Evolutionary conservation across 2,113 vertebrate species (phyloP).

Genomic region (Cavia porcellus): DNA sequence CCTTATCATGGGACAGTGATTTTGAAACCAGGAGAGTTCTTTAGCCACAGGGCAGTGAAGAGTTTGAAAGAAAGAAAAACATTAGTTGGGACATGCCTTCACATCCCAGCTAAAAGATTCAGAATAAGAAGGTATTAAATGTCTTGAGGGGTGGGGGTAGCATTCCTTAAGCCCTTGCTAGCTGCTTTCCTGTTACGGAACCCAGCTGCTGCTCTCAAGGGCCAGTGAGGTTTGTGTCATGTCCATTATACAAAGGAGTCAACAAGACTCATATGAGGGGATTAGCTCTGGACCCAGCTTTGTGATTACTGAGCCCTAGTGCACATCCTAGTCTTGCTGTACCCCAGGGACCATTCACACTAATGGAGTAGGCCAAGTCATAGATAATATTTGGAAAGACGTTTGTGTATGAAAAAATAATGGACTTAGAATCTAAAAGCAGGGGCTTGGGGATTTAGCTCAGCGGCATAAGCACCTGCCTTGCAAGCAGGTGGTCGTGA

Average conservation of each 20-base stretch:
- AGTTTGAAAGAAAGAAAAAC: constrained; percentile 14
- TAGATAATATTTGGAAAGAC: not conserved
- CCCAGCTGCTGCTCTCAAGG: not conserved
- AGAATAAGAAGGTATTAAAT: not conserved
- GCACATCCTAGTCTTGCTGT: not conserved
- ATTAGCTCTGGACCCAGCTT: not conserved
- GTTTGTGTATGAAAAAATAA: not conserved
- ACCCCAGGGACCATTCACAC: not conserved
- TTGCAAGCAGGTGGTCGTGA: no score
- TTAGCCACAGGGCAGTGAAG: not conserved
- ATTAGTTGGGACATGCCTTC: not conserved
- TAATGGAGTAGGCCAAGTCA: not conserved
- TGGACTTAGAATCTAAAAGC: constrained; percentile 35
- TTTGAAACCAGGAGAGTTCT: not conserved
- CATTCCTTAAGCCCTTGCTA: not conserved
- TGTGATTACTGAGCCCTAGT: not conserved
- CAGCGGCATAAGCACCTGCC: no score
- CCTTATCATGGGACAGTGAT: not conserved
- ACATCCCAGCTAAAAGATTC: not conserved
- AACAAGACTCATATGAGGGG: not conserved
- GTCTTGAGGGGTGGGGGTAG: not conserved
- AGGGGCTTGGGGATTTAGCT: no score
- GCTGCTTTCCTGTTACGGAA: not conserved
- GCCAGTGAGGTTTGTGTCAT: not conserved
- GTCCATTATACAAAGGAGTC: not conserved